Evolutionary conservation across 2,797 vertebrate species (phyloP), one percentile per base, ranked within the genome.

Genomic region (Bothrops alternatus): DNA sequence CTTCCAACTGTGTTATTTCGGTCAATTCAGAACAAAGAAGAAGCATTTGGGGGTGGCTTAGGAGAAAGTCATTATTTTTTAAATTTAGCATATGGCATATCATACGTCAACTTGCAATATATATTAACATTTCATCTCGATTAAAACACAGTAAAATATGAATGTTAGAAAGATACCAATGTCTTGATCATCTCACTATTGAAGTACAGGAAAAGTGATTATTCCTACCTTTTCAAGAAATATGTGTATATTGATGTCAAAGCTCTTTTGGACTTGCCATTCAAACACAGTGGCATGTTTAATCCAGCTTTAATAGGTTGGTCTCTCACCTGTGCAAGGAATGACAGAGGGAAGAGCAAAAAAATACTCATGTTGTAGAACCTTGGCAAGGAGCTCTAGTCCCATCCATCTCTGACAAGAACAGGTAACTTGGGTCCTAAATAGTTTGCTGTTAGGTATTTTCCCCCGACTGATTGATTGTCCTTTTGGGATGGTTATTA

Each of bases 401-500:
- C 63, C 88, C 92, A 95, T 96, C 93, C 3, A 1, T 97, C 96
- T 97, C 94, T 97, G 96, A 94, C 97, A 96, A 0, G 3, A 93
- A 12, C 60, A 87, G 26, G 93, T 93, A 88, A 78, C 1, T 4
- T n/a, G 92, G 88, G 92, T 93, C 20, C 96, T 95, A 57, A 96
- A 95, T 93, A 96, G 93, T 95, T 92, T 78, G 93, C 94, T 90
- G 37, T 89, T 92, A 88, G 94, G 82, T 63, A 6, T 73, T 94
- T 96, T 94, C 92, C 95, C 91, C 92, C 82, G 53, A 3, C 92
- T 97, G 97, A 97, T 95, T 82, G 97, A 97, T 97, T 95, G 93
- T 86, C 3, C 90, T 96, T 97, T 97, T 95, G 95, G 96, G 92
- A 96, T 95, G 85, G 94, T 97, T 97, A 97, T 97, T 97, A 97